Conservation (phyloP, 2,113 vertebrate genomes). For the Gobio gobio region DNA sequence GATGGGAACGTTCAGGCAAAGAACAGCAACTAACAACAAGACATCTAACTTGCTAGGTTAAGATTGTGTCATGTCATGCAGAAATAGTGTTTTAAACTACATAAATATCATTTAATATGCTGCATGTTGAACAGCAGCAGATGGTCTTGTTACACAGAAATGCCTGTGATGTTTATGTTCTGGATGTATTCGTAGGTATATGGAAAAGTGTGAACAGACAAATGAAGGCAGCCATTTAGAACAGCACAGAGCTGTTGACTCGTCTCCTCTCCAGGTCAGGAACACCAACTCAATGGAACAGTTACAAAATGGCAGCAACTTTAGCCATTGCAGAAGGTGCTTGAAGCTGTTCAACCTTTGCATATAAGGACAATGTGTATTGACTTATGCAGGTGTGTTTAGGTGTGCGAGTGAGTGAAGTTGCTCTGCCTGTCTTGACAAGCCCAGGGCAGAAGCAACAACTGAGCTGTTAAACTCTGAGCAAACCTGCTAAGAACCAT, state of each 20-base stretch:
- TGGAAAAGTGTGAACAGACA: slow-evolving; percentile 35
- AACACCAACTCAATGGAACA: neutral
- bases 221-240: neutral
- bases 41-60: neutral
- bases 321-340: neutral
- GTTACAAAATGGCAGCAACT: slow-evolving; percentile 34
- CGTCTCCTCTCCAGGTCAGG: neutral
- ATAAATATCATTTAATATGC: neutral
- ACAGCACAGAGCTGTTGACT: neutral
- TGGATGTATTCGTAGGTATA: neutral
- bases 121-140: neutral
- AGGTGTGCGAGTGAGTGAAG: slow-evolving; percentile 10
- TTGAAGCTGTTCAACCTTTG: slow-evolving; percentile 14
- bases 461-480: slow-evolving; percentile 20
- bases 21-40: slow-evolving; percentile 25
- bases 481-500: slow-evolving; percentile 15
- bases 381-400: slow-evolving; percentile 48
- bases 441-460: slow-evolving; percentile 51
- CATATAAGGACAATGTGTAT: slow-evolving; percentile 21
- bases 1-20: slow-evolving; percentile 5
- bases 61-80: neutral
- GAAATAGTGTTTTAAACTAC: neutral
- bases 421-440: slow-evolving; percentile 63
- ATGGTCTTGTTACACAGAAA: neutral
- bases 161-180: neutral